These are phyloP conservation scores for Oryzias javanicus DNA, from an alignment of 2,113 vertebrate species.

Conservation along the genomic window DNA sequence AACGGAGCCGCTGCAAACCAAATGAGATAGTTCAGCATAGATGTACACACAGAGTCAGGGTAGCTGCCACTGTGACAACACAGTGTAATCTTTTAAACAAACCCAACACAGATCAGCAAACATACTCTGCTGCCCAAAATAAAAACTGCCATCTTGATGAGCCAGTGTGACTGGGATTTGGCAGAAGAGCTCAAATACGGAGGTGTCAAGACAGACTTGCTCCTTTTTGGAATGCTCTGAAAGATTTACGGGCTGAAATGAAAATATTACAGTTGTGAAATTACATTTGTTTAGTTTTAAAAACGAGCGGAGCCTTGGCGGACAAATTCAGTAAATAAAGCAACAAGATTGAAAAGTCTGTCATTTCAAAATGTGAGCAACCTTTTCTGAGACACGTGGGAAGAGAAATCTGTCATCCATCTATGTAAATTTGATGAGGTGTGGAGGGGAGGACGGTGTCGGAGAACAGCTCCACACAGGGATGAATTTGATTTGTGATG, in stretches of 20 bases:
- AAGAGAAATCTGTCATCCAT: conserved; percentile 29
- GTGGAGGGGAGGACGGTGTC: conserved; percentile 17
- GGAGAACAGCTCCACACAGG: conserved; percentile 15
- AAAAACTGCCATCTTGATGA: conserved; percentile 14
- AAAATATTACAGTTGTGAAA: conserved; percentile 11
- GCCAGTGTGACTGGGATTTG: conserved; percentile 10
- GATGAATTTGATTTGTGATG: conserved; percentile 30
- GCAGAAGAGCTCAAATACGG: conserved; percentile 3
- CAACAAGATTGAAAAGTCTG: conserved; percentile 20
- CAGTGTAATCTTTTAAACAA: conserved; percentile 13
- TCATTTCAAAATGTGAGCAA: conserved; percentile 20
- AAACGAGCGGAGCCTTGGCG: conserved; percentile 20
- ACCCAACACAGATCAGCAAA: conserved; percentile 10
- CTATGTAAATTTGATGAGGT: conserved; percentile 31
- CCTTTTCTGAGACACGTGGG: conserved; percentile 13
- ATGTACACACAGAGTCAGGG: background rate
- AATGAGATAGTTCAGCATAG: background rate
- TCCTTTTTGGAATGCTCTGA: conserved; percentile 2
- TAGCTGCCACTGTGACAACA: conserved; percentile 29
- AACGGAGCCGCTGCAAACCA: too few relatives aligned
- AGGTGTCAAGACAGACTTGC: conserved; percentile 9
- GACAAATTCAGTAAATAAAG: conserved; percentile 36
- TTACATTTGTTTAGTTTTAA: conserved; percentile 35
- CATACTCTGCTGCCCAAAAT: conserved; percentile 25
- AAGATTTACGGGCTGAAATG: conserved; percentile 11